Conservation (phyloP, 2,888 invertebrate genomes). For the Scaptodrosophila latifasciaeformis region DNA sequence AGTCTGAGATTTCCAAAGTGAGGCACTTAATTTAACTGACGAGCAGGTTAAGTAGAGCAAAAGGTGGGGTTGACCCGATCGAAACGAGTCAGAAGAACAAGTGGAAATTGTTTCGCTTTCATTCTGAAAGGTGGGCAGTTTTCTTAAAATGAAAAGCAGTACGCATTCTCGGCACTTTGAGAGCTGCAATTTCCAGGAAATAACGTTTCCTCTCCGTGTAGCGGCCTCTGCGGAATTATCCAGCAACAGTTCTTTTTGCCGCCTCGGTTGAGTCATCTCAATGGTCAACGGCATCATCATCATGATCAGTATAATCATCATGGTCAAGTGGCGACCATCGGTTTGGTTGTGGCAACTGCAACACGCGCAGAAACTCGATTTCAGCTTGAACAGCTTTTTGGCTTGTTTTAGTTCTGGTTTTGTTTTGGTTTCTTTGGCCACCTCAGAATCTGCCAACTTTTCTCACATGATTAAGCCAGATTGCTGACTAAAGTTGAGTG, state of each 20-base stretch:
- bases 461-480: conserved; percentile 68
- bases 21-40: conserved; percentile 2
- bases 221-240: not conserved
- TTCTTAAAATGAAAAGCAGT: too few species aligned
- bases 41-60: too few species aligned
- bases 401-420: conserved; percentile 31
- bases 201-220: conserved; percentile 44
- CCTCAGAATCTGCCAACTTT: conserved; percentile 43
- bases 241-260: conserved; percentile 19
- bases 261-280: conserved; percentile 48
- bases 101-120: conserved; percentile 30
- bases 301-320: conserved; percentile 10
- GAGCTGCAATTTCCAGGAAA: conserved; percentile 53
- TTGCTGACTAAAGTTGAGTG: conserved; percentile 49
- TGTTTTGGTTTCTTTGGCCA: conserved; percentile 25
- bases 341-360: not conserved
- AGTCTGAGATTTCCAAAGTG: conserved; percentile 47
- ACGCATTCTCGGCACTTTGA: too few species aligned
- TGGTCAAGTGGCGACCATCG: too few species aligned
- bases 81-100: too few species aligned
- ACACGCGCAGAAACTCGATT: conserved; percentile 34
- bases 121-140: conserved; percentile 23
- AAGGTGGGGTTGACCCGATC: too few species aligned
- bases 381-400: conserved; percentile 14
- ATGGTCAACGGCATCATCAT: conserved; percentile 24